Conservation (phyloP, 2,113 vertebrate species). For the Hippolais icterina region DNA sequence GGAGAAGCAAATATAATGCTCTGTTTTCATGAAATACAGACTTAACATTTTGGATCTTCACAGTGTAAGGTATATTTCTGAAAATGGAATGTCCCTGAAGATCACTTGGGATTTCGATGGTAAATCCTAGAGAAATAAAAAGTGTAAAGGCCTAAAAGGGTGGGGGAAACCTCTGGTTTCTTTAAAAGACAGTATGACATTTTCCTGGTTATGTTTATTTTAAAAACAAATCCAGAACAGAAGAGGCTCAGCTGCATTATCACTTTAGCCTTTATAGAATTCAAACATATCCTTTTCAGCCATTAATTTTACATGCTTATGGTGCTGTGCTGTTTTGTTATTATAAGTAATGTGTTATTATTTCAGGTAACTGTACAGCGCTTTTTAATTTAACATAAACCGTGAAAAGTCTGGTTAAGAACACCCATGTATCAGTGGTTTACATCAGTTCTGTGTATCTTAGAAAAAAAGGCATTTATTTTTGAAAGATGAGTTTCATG, state of each 20-base stretch:
- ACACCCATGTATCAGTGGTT: not conserved
- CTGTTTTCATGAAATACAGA: not conserved
- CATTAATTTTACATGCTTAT: not conserved
- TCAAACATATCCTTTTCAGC: not conserved
- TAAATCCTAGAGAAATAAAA: not conserved
- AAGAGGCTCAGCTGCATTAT: not conserved
- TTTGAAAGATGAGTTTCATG: not conserved
- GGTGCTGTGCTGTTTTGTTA: not conserved
- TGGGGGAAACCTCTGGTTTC: not conserved
- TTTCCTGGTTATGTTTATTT: not conserved
- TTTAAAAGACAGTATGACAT: not conserved
- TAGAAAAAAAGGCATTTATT: not conserved
- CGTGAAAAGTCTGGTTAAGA: not conserved
- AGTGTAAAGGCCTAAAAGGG: not conserved
- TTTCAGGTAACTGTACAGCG: not conserved
- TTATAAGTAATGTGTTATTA: no score
- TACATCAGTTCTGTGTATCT: not conserved
- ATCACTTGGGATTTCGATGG: rapidly evolving
- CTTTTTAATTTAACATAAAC: not conserved
- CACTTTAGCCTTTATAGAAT: not conserved
- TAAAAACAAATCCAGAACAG: not conserved
- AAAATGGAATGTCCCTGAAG: not conserved
- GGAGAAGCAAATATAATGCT: not conserved
- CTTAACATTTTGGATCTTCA: not conserved
- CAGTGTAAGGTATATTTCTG: not conserved